These are phyloP conservation scores for Ylistrum balloti DNA, from an alignment of 1,140 invertebrate species.

Conservation along the genomic window DNA sequence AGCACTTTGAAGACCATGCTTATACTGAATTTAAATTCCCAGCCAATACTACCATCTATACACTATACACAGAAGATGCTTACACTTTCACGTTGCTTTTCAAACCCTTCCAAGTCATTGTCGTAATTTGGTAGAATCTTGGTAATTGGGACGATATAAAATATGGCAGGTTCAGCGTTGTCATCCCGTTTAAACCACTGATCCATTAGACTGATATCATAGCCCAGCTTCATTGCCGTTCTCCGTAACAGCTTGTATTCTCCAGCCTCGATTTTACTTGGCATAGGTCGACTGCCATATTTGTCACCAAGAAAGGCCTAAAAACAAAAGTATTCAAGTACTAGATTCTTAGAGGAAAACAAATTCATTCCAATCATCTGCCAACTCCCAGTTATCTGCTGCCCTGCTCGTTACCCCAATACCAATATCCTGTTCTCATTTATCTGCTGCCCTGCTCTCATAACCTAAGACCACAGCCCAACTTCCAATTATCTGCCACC, in stretches of 20 bases:
- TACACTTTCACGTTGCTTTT: conserved; percentile 13
- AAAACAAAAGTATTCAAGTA: conserved; percentile 44
- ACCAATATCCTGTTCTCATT: too few relatives aligned
- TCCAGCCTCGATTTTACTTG: conserved; percentile 63
- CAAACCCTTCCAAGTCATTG: conserved; percentile 44
- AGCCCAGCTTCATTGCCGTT: conserved; percentile 66
- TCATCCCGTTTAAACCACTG: conserved; percentile 98
- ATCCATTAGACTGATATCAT: conserved; percentile 90
- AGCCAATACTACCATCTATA: too few relatives aligned
- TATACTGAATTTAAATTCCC: too few relatives aligned
- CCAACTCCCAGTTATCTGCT: too few relatives aligned
- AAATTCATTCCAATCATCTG: too few relatives aligned
- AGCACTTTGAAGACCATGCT: too few relatives aligned
- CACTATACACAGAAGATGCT: background rate
- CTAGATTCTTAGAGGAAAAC: too few relatives aligned
- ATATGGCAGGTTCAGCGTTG: conserved; percentile 94
- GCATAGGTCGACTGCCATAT: conserved; percentile 73
- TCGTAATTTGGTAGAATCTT: conserved; percentile 63
- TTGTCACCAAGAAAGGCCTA: conserved; percentile 75
- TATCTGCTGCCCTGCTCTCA: too few relatives aligned
- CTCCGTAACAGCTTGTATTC: conserved; percentile 69
- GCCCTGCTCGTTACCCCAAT: too few relatives aligned
- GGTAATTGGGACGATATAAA: conserved; percentile 88
- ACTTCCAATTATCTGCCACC: too few relatives aligned
- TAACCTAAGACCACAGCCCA: too few relatives aligned